Evolutionary conservation across 2,113 vertebrate species (phyloP).

Genomic region (Lagopus leucura): DNA sequence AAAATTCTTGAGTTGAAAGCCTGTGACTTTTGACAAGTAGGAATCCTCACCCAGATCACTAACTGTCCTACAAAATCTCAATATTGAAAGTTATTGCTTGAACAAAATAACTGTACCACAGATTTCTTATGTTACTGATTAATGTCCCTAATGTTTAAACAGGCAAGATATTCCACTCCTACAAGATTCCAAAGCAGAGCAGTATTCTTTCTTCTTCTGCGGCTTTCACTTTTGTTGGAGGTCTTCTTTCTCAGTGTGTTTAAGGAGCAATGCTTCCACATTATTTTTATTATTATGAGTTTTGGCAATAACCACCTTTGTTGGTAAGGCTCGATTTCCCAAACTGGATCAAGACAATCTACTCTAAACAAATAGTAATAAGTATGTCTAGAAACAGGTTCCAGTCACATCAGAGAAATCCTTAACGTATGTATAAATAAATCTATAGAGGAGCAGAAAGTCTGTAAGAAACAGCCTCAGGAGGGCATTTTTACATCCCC

Average conservation of each 20-base stretch:
- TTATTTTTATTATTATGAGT: neutral
- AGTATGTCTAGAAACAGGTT: neutral
- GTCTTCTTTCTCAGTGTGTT: neutral
- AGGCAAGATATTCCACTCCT: neutral
- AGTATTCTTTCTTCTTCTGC: neutral
- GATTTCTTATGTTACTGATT: neutral
- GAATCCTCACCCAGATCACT: rapidly evolving
- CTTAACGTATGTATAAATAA: neutral
- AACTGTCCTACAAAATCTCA: neutral
- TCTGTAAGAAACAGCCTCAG: neutral
- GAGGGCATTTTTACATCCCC: neutral
- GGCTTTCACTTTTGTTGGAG: neutral
- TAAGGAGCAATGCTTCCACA: neutral
- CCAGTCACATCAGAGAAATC: neutral
- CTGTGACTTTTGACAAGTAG: neutral
- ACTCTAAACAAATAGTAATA: neutral
- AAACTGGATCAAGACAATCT: neutral
- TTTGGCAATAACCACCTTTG: neutral
- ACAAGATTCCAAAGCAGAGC: neutral
- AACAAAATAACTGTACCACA: neutral
- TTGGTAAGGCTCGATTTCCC: neutral
- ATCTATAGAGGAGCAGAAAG: neutral
- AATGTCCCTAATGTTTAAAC: neutral
- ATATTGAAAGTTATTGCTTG: neutral
- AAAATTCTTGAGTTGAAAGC: neutral